Percentiles rank a stretch among this genome's conserved stretches.
These are phyloP conservation scores for Leptinotarsa haldemani DNA, from an alignment of 2,888 invertebrate species.

Conservation along the genomic window DNA sequence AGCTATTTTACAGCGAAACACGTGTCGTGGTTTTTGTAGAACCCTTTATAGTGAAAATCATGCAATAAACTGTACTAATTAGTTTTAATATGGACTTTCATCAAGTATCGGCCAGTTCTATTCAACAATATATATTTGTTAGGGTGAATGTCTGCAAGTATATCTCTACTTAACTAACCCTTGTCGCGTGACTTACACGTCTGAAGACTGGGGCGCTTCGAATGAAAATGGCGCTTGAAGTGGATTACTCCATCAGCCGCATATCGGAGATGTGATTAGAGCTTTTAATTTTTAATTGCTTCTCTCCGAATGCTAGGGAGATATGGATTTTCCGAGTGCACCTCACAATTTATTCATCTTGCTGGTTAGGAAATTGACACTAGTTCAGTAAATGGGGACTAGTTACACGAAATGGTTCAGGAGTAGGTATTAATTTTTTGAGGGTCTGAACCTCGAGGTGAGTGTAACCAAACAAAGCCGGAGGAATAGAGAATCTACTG, in stretches of 20 bases:
- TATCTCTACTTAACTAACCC: neutral
- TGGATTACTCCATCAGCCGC: conserved; percentile 19
- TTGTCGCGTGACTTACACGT: conserved; percentile 5
- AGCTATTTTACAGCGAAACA: too few relatives aligned
- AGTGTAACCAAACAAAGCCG: too few relatives aligned
- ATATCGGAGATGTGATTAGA: conserved; percentile 15
- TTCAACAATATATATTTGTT: too few relatives aligned
- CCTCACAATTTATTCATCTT: neutral
- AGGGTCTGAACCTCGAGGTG: too few relatives aligned
- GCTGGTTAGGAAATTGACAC: neutral
- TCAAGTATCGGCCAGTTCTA: too few relatives aligned
- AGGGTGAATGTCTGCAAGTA: neutral
- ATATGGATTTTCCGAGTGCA: conserved; percentile 2
- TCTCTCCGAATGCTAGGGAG: neutral
- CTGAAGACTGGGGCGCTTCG: neutral
- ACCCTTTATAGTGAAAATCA: too few relatives aligned
- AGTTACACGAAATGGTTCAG: too few relatives aligned
- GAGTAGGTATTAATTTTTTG: too few relatives aligned
- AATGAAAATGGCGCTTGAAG: conserved; percentile 7
- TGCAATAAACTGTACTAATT: too few relatives aligned
- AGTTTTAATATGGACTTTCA: too few relatives aligned
- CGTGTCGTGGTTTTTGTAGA: too few relatives aligned
- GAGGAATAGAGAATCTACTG: too few relatives aligned
- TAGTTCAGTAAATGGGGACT: neutral
- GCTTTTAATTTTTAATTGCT: conserved; percentile 16